Conservation (phyloP, 2,888 invertebrate genomes). For the Tetranychus piercei region DNA sequence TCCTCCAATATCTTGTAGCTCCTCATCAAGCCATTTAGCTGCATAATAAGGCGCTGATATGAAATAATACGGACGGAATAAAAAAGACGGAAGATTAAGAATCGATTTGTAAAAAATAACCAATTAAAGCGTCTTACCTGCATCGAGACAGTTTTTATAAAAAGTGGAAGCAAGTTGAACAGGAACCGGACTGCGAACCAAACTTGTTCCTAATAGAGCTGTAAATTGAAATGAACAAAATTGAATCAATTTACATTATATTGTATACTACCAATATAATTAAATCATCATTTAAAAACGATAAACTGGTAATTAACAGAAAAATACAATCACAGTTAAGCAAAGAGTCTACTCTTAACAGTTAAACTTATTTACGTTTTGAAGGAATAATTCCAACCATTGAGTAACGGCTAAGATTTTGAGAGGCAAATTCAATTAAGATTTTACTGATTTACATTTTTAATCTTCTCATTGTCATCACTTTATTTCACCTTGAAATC, state of each 20-base stretch:
- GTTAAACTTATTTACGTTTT: too few species aligned
- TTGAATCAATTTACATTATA: background rate
- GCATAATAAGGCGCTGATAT: constrained; percentile 7
- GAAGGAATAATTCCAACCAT: too few species aligned
- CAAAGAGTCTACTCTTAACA: too few species aligned
- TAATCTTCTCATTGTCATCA: too few species aligned
- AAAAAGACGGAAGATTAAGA: background rate
- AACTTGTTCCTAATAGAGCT: constrained; percentile 6
- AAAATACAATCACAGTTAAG: too few species aligned
- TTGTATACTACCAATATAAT: background rate
- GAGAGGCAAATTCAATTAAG: too few species aligned
- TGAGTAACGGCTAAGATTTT: too few species aligned
- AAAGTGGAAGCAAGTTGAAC: constrained; percentile 9
- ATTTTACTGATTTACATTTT: too few species aligned
- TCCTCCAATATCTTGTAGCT: constrained; percentile 5
- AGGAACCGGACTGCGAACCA: constrained; percentile 7
- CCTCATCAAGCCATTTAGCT: constrained; percentile 3
- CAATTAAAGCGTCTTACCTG: background rate
- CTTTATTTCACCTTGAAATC: too few species aligned
- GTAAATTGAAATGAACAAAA: background rate
- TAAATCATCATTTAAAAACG: too few species aligned
- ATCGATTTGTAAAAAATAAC: background rate
- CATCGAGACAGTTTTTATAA: constrained; percentile 7
- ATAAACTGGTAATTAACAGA: too few species aligned
- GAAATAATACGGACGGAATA: background rate